Evolutionary conservation across 2,113 vertebrate genomes (phyloP).

Genomic region (Ciconia boyciana): DNA sequence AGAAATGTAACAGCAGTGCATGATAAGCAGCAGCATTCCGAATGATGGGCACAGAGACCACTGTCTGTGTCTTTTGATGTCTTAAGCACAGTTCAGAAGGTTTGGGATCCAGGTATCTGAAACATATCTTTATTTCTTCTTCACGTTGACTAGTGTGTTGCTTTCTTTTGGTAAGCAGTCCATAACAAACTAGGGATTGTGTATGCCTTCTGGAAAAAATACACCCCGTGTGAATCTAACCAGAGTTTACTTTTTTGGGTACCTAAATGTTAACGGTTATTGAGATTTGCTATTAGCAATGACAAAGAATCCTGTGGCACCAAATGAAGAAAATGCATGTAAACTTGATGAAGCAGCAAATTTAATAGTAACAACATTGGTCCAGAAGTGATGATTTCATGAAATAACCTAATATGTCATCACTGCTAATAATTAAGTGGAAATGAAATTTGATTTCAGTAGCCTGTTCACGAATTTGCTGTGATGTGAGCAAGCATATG

Average conservation of each 20-base stretch:
- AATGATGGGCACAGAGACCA: not conserved
- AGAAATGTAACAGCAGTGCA: not conserved
- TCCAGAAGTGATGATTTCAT: not conserved
- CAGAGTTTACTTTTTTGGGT: not conserved
- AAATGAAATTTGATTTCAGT: not conserved
- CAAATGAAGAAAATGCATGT: not conserved
- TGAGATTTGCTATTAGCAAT: not conserved
- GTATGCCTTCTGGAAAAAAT: not conserved
- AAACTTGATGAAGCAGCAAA: not conserved
- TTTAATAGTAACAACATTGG: not conserved
- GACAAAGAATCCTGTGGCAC: not conserved
- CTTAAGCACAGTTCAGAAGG: rapidly evolving
- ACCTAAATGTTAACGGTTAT: not conserved
- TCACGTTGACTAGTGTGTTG: not conserved
- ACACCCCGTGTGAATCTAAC: not conserved
- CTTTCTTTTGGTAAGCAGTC: not conserved
- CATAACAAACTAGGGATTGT: not conserved
- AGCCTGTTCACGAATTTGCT: not conserved
- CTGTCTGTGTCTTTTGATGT: not conserved
- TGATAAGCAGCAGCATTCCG: not conserved
- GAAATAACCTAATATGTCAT: not conserved
- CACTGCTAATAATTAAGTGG: not conserved
- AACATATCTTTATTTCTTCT: not conserved
- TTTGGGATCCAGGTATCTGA: not conserved
- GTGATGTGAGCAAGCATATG: not conserved